A percentile compares a stretch with the other conserved stretches of the same genome.
Evolutionary conservation across 2,113 vertebrate species (phyloP).

Genomic region (Albula glossodonta): DNA sequence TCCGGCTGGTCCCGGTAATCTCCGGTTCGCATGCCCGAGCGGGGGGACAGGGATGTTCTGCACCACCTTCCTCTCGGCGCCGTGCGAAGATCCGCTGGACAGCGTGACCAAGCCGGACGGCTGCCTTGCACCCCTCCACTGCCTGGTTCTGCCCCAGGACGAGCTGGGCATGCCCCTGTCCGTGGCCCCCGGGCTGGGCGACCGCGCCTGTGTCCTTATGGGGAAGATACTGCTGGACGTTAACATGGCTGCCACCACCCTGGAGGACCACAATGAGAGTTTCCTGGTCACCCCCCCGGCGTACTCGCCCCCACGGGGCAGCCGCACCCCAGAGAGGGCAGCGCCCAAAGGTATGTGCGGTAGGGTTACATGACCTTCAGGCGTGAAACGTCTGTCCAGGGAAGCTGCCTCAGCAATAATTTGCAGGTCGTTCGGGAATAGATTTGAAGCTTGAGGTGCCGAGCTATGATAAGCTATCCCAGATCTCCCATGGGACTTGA

Average conservation of each 20-base stretch:
- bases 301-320: neutral
- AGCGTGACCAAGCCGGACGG: constrained; percentile 26
- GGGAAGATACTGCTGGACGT: constrained; percentile 55
- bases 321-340: constrained; percentile 12
- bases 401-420: neutral
- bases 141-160: constrained; percentile 56
- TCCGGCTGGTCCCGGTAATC: too few species aligned
- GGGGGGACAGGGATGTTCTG: constrained; percentile 31
- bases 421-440: neutral
- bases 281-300: too few species aligned
- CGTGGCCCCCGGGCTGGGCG: constrained; percentile 42
- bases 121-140: constrained; percentile 28
- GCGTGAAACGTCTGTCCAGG: neutral
- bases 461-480: too few species aligned
- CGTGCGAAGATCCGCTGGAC: constrained; percentile 51
- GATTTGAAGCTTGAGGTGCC: neutral
- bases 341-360: constrained; percentile 45
- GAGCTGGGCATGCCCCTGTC: constrained; percentile 53
- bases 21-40: neutral
- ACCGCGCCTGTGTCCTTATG: constrained; percentile 52
- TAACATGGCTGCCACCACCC: neutral
- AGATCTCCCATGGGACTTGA: too few species aligned
- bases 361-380: neutral
- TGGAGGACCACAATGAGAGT: neutral
- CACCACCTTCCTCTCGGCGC: constrained; percentile 39